Base-by-base conservation (phyloP, 2,797 vertebrate species). In the Sternarchorhynchus goeldii region DNA sequence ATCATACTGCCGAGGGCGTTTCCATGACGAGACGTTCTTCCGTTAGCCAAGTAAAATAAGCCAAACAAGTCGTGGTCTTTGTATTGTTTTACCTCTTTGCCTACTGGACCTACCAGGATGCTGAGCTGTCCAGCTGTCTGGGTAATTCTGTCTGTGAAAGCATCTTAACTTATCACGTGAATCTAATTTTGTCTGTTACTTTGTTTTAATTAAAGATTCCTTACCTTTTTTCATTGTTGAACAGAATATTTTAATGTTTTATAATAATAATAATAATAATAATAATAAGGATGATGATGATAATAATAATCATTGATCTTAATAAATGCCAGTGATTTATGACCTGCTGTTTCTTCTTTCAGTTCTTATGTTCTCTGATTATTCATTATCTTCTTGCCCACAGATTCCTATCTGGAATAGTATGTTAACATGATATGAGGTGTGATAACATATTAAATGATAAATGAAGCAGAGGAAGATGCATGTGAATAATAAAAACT, bases 201-300 rank as follows among this genome's bases (percentile, higher is more conserved):
- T 58, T 75, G 8, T 12, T 45, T 14, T 64, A 64, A 29, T 66
- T 73, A 73, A 79, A 67, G 55, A 7, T 53, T 60, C 65, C 39
- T 32, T 59, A 55, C n/a, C 6, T 71, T n/a, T 20, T 25, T 45
- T 12, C 21, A 25, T 64, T 16, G 1, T 7, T 71, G 34, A 4
- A 21, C 41, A 14, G 21, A 31, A 29, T 20, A 4, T 58, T 58
- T 29, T 14, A 50, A 50, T 50, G 8, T 29, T 62, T 78, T 12
- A 36, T 7, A 5, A 53, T 16, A 20, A 5, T 59, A 12, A 3
- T 77, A 31, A 5, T 25, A 29, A 45, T 16, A 3, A 17, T 16
- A 25, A 25, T 25, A 25, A 25, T 25, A 25, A 25, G 25, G 25
- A 25, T 25, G 25, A 25, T 25, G 25, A 53, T 16, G 16, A 5